Conservation (phyloP, 2,888 invertebrate species). For the Ischnus inquisitorius region DNA sequence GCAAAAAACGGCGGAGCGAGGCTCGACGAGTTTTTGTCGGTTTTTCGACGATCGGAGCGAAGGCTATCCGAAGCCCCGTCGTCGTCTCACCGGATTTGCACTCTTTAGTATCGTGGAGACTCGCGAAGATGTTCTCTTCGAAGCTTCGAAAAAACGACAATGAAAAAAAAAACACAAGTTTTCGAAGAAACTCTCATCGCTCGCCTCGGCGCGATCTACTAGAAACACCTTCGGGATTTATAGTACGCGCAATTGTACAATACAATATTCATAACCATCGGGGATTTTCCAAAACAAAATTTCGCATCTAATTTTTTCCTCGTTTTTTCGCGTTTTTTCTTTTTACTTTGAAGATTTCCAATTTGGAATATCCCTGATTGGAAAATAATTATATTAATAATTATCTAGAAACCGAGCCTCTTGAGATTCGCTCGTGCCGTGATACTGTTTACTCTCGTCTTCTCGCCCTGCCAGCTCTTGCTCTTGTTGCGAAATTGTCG, state of each 20-base stretch:
- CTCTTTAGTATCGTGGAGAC: constrained; percentile 56
- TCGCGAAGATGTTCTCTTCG: background rate
- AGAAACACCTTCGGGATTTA: constrained; percentile 9
- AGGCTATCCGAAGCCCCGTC: background rate
- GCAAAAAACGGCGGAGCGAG: background rate
- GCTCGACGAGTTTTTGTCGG: constrained; percentile 47
- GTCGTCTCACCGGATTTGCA: constrained; percentile 58
- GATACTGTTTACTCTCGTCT: constrained; percentile 72
- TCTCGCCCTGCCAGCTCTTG: constrained; percentile 90
- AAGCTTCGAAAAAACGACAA: background rate
- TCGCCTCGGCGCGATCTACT: constrained; percentile 23
- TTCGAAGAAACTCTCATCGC: constrained; percentile 23
- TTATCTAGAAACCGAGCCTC: constrained; percentile 81
- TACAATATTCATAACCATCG: background rate
- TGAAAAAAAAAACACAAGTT: background rate
- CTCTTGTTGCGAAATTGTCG: constrained; percentile 92
- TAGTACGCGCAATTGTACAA: constrained; percentile 17
- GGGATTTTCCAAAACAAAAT: constrained; percentile 12
- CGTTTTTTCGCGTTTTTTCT: background rate
- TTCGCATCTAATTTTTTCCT: background rate
- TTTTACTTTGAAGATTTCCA: background rate
- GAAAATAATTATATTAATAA: constrained; percentile 21
- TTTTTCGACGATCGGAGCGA: constrained; percentile 32
- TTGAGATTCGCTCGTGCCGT: constrained; percentile 79
- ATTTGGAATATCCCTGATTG: constrained; percentile 5